phyloP scores from a whole-genome alignment of 2,888 invertebrate genomes.

The Steromphala cineraria region DNA sequence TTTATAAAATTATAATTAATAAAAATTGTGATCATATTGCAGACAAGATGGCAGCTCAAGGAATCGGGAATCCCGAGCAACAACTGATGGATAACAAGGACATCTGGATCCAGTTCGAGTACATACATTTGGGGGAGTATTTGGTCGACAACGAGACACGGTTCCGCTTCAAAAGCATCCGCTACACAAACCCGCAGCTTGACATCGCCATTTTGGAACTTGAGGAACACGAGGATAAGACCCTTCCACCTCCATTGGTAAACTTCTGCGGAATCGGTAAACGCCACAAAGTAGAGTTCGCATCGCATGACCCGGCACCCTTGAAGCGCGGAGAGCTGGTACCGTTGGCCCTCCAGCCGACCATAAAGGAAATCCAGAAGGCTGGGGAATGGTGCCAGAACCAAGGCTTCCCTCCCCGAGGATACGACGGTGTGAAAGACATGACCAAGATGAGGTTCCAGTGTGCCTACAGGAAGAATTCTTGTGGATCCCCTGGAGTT shows the following conservation, averaged over 20 bases:
- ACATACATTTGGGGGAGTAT: not conserved
- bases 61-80: not conserved
- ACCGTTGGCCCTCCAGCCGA: not conserved
- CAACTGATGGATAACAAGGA: not conserved
- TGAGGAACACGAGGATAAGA: not conserved
- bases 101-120: conserved; percentile 4
- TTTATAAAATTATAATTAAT: too few species aligned
- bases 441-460: not conserved
- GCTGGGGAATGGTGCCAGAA: not conserved
- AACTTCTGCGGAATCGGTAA: not conserved
- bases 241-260: not conserved
- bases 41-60: not conserved
- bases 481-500: not conserved
- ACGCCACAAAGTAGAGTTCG: not conserved
- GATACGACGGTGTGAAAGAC: not conserved
- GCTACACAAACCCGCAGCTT: not conserved
- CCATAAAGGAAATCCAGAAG: not conserved
- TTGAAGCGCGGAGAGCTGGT: not conserved
- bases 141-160: not conserved
- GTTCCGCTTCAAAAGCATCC: not conserved
- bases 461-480: not conserved
- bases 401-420: not conserved
- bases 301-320: not conserved
- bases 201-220: conserved; percentile 7
- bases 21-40: too few species aligned